Percentiles rank a stretch among this genome's conserved stretches.
Conservation (phyloP, 2,888 invertebrate genomes). For the Argyra leucocephala region DNA sequence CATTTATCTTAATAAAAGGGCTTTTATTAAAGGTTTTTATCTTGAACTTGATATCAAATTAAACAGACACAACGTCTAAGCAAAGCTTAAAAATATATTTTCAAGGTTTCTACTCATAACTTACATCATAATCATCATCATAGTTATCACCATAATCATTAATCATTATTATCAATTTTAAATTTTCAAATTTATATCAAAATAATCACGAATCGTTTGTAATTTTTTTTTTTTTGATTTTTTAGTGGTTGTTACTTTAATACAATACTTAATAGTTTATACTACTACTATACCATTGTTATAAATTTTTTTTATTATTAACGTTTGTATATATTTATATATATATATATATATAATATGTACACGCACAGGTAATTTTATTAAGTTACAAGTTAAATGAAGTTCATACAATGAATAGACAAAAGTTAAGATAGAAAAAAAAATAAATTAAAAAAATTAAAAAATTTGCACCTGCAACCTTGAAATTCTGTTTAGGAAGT, state of each 20-base stretch:
- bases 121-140: neutral
- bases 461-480: neutral
- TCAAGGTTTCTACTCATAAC: neutral
- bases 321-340: too few species aligned
- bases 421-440: too few species aligned
- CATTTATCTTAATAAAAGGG: too few species aligned
- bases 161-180: neutral
- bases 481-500: neutral
- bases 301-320: too few species aligned
- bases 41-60: constrained; percentile 2
- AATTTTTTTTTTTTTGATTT: too few species aligned
- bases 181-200: neutral
- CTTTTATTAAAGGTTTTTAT: neutral
- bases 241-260: neutral
- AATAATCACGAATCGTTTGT: neutral
- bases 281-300: too few species aligned
- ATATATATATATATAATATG: too few species aligned
- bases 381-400: too few species aligned
- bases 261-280: too few species aligned
- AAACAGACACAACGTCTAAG: neutral
- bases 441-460: too few species aligned
- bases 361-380: too few species aligned
- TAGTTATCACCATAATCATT: neutral
- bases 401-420: too few species aligned
- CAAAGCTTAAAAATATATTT: neutral